A percentile compares a stretch with the other conserved stretches of the same genome.
Evolutionary conservation across 2,888 invertebrate species (phyloP).

Genomic region (Leucophenga montana): DNA sequence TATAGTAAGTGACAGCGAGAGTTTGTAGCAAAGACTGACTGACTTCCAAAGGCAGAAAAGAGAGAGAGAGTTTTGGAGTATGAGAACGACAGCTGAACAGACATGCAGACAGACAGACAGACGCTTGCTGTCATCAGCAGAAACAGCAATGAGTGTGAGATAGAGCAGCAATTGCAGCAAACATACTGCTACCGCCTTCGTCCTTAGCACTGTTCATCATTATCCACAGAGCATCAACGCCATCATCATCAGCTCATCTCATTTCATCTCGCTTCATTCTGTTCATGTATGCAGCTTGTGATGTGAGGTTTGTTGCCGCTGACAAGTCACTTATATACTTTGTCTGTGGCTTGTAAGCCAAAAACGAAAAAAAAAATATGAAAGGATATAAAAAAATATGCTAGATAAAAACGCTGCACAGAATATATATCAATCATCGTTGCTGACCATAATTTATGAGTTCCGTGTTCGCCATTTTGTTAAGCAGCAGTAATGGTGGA

Average conservation of each 20-base stretch:
- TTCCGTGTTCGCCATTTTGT: background rate
- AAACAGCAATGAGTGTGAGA: background rate
- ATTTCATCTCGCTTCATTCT: conserved; percentile 31
- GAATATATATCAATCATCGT: conserved; percentile 7
- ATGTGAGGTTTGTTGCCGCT: no score
- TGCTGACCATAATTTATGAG: conserved; percentile 18
- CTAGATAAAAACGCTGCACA: no score
- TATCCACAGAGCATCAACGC: conserved; percentile 34
- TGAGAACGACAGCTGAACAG: background rate
- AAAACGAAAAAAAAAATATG: background rate
- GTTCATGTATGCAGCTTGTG: background rate
- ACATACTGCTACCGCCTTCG: conserved; percentile 10
- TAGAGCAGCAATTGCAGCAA: background rate
- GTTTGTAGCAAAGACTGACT: conserved; percentile 18
- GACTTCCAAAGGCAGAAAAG: conserved; percentile 3
- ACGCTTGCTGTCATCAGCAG: conserved; percentile 23
- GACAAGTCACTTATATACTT: no score
- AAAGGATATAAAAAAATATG: no score
- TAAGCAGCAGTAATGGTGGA: no score
- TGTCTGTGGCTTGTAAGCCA: conserved; percentile 4
- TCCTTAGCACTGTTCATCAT: conserved; percentile 39
- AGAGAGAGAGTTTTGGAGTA: conserved; percentile 48
- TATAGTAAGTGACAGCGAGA: conserved; percentile 33
- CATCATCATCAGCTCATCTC: conserved; percentile 15
- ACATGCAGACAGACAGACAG: background rate